Conservation (phyloP, 2,888 invertebrate genomes). For the Drosophila leonis region DNA sequence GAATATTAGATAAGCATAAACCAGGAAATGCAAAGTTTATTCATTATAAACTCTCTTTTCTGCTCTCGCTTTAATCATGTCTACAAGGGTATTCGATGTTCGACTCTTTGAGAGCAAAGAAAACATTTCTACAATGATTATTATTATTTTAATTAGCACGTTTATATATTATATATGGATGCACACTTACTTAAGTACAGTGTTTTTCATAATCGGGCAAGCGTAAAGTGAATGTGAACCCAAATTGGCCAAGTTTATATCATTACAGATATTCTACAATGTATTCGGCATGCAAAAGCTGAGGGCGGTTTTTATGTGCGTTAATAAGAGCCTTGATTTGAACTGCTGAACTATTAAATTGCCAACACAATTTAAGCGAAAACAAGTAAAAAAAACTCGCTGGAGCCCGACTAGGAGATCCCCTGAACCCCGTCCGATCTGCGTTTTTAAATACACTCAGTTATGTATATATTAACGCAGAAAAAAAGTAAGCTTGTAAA, state of each 20-base stretch:
- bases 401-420: too few species aligned
- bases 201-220: constrained; percentile 3
- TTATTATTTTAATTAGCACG: constrained; percentile 3
- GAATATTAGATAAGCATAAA: neutral
- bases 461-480: too few species aligned
- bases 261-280: constrained; percentile 22
- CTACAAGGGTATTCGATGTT: neutral
- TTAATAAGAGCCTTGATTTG: constrained; percentile 14
- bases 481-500: too few species aligned
- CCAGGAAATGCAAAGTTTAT: neutral
- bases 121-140: neutral
- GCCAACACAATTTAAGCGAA: constrained; percentile 4
- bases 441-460: too few species aligned
- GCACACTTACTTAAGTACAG: constrained; percentile 3
- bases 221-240: neutral
- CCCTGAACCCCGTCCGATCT: too few species aligned
- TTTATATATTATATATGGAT: neutral
- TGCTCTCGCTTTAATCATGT: neutral
- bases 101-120: neutral
- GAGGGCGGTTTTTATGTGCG: constrained; percentile 1
- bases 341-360: constrained; percentile 18
- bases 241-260: constrained; percentile 11
- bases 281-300: constrained; percentile 8
- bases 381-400: too few species aligned
- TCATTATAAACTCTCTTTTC: neutral